Conservation (phyloP, 2,888 invertebrate species). For the Calliphora vomitoria region DNA sequence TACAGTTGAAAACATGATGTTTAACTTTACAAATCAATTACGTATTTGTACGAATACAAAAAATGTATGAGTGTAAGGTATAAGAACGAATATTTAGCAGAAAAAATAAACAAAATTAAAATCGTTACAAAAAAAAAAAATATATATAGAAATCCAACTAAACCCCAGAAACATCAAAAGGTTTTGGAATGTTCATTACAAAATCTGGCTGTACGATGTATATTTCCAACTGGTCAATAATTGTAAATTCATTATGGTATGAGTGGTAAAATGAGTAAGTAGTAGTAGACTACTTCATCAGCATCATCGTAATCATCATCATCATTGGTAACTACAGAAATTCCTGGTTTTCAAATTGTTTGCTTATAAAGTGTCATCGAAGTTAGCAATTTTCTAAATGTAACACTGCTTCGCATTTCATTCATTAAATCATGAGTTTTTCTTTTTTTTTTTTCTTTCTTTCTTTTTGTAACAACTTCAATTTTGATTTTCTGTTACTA, state of each 20-base stretch:
- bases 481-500: neutral
- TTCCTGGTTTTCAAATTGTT: neutral
- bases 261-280: neutral
- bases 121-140: neutral
- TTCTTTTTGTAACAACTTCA: neutral
- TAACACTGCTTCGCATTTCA: neutral
- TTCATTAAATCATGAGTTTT: slow-evolving; percentile 26
- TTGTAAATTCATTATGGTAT: neutral
- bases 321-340: neutral
- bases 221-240: slow-evolving; percentile 2
- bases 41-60: slow-evolving; percentile 5
- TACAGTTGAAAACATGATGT: slow-evolving; percentile 52
- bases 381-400: slow-evolving; percentile 48
- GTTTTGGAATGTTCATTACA: slow-evolving; percentile 4
- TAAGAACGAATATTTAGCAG: neutral
- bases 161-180: neutral
- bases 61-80: neutral
- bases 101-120: neutral
- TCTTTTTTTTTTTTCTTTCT: neutral
- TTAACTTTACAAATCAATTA: slow-evolving; percentile 69
- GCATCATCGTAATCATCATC: no score
- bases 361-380: slow-evolving; percentile 54
- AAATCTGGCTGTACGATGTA: neutral
- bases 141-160: no score
- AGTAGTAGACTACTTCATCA: neutral